Conservation (phyloP, 2,797 vertebrate species). For the Premnoplex brunnescens region DNA sequence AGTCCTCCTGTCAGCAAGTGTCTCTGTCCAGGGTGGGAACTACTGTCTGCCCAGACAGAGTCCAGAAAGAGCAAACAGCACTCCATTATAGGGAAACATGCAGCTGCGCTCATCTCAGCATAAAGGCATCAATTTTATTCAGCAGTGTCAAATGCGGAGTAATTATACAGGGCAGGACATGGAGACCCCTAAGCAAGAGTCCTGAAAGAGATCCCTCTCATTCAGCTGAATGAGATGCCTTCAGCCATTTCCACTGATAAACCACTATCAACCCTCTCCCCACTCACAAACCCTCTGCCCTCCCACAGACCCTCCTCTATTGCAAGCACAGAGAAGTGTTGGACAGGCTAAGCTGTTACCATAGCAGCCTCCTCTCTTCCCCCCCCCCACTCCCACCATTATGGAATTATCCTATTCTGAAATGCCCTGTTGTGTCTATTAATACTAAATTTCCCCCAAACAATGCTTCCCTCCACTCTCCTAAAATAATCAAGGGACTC, state of each 20-base stretch:
- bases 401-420: slow-evolving; percentile 72
- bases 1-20: slow-evolving; percentile 13
- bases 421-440: slow-evolving; percentile 75
- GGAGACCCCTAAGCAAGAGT: slow-evolving; percentile 71
- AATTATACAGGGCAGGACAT: slow-evolving; percentile 78
- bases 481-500: slow-evolving; percentile 57
- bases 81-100: slow-evolving; percentile 72
- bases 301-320: slow-evolving; percentile 79
- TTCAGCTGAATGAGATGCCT: slow-evolving; percentile 70
- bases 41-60: slow-evolving; percentile 18
- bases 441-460: slow-evolving; percentile 41
- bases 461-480: slow-evolving; percentile 56
- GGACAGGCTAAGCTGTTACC: slow-evolving; percentile 77
- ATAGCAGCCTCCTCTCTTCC: slow-evolving; percentile 77
- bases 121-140: slow-evolving; percentile 78
- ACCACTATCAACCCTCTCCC: slow-evolving; percentile 78
- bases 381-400: slow-evolving; percentile 15
- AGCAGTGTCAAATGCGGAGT: slow-evolving; percentile 44
- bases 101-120: slow-evolving; percentile 75
- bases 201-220: slow-evolving; percentile 77
- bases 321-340: slow-evolving; percentile 50
- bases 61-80: slow-evolving; percentile 71
- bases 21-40: slow-evolving; percentile 41
- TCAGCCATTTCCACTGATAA: slow-evolving; percentile 73
- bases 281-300: slow-evolving; percentile 76